Evolutionary conservation across 2,797 vertebrate species (phyloP).

Genomic region (Eremophila alpestris): DNA sequence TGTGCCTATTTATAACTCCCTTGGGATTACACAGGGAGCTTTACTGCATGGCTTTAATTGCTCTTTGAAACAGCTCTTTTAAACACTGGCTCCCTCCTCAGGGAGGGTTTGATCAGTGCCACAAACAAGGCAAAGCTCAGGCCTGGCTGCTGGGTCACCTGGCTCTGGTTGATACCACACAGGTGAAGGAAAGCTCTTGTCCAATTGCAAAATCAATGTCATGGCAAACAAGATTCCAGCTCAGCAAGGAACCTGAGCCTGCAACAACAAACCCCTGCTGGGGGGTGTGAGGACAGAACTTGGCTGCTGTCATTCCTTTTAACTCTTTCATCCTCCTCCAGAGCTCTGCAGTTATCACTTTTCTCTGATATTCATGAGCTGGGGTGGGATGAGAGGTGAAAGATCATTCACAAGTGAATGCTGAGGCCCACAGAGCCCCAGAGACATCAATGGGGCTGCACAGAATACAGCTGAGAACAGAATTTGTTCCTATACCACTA

Average conservation of each 20-base stretch:
- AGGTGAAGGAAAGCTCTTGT: not conserved
- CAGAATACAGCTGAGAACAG: not conserved
- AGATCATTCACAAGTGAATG: not conserved
- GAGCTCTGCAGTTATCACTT: not conserved
- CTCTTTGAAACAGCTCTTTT: not conserved
- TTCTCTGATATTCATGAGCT: not conserved
- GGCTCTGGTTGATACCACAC: not conserved
- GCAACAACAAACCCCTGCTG: not conserved
- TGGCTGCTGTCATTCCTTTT: not conserved
- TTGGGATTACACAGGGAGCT: not conserved
- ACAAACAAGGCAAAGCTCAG: not conserved
- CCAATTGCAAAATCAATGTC: not conserved
- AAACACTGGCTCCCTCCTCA: not conserved
- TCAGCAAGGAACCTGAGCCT: not conserved
- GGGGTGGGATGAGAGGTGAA: not conserved
- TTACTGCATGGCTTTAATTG: not conserved
- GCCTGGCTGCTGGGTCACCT: not conserved
- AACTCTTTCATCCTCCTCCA: not conserved
- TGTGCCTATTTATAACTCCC: conserved; percentile 29
- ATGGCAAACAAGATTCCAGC: not conserved
- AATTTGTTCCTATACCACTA: not conserved
- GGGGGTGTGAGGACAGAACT: not conserved
- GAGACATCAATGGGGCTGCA: not conserved
- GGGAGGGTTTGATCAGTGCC: not conserved
- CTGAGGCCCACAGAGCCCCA: not conserved